A percentile compares a stretch with the other conserved stretches of the same genome.
Evolutionary conservation across 1,140 invertebrate genomes (phyloP).

Genomic region (Papilio dardanus): DNA sequence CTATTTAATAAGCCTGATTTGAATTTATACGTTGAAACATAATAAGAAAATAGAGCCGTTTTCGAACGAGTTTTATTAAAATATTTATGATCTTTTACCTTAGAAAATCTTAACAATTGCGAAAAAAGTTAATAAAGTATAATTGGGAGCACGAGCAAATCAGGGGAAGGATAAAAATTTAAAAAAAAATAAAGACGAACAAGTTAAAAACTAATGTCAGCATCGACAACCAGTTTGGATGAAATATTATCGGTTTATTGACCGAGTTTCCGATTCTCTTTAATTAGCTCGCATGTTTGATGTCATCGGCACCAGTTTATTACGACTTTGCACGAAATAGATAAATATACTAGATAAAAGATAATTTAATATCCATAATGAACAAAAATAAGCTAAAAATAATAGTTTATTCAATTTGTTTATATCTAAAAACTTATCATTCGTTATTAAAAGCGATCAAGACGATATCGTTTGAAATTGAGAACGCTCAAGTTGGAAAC

Average conservation of each 20-base stretch:
- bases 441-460: background rate
- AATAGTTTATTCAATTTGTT: background rate
- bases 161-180: too few relatives aligned
- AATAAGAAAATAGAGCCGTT: background rate
- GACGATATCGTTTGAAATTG: background rate
- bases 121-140: too few relatives aligned
- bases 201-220: too few relatives aligned
- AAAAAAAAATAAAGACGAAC: too few relatives aligned
- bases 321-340: background rate
- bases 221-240: background rate
- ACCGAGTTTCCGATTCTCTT: background rate
- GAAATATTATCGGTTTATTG: background rate
- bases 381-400: background rate
- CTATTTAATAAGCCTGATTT: conserved; percentile 35
- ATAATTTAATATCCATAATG: background rate
- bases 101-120: too few relatives aligned
- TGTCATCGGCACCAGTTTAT: background rate
- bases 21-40: conserved; percentile 28
- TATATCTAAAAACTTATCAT: background rate
- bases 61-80: background rate
- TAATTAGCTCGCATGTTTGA: conserved; percentile 1
- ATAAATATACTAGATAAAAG: background rate
- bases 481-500: background rate
- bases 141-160: too few relatives aligned
- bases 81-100: too few relatives aligned